phyloP scores from a whole-genome alignment of 1,140 invertebrate species.

The Elymnias hypermnestra region DNA sequence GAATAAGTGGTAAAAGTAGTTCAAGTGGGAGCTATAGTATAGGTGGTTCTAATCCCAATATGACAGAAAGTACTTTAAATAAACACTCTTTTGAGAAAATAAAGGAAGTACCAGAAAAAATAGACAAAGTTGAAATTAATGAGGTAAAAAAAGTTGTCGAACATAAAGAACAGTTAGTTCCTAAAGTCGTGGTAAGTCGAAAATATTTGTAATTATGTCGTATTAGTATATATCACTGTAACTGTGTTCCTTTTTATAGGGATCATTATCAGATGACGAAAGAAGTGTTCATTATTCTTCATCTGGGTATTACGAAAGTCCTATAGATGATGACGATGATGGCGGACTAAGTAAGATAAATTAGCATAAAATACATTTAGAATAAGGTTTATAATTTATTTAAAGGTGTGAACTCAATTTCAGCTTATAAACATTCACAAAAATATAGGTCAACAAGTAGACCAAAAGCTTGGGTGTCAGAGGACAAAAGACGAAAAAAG shows the following conservation, averaged over 20 bases:
- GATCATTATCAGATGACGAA: constrained; percentile 81
- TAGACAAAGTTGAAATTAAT: constrained; percentile 32
- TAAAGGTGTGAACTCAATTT: constrained; percentile 25
- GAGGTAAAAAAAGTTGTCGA: constrained; percentile 34
- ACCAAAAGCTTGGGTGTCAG: constrained; percentile 77
- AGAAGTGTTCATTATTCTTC: constrained; percentile 84
- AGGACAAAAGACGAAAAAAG: constrained; percentile 80
- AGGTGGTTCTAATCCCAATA: constrained; percentile 76
- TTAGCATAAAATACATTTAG: constrained; percentile 5
- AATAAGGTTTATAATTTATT: not conserved
- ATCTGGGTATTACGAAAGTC: constrained; percentile 87
- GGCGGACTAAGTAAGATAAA: constrained; percentile 70
- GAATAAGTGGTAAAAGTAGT: constrained; percentile 77
- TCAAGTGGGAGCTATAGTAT: constrained; percentile 82
- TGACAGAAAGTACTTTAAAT: constrained; percentile 50
- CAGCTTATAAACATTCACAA: constrained; percentile 73
- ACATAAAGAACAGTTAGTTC: constrained; percentile 52
- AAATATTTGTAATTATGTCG: constrained; percentile 3
- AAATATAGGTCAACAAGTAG: constrained; percentile 65
- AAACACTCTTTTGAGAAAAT: constrained; percentile 45
- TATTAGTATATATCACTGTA: not conserved
- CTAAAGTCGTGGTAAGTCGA: constrained; percentile 52
- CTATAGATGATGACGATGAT: constrained; percentile 80
- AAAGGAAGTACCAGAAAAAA: constrained; percentile 43
- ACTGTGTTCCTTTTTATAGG: constrained; percentile 35